Base-by-base conservation (phyloP, 2,888 invertebrate genomes). In the Sialis lutaria region DNA sequence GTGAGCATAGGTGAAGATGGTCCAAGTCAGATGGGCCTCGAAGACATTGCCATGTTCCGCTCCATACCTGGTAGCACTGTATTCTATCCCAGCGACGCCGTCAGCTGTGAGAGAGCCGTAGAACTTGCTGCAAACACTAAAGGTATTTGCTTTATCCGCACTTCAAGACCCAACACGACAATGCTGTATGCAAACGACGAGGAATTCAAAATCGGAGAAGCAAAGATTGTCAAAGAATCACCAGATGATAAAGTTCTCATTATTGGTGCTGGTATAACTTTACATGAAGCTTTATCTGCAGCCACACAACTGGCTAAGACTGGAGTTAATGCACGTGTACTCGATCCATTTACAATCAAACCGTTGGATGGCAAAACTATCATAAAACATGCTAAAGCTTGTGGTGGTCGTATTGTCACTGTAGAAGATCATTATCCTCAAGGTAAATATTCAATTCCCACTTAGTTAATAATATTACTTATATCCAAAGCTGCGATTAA, bases 11-110 rank as follows among this genome's bases (percentile, higher is more conserved):
- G 96, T 33, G 96, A 96, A 69, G 97, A 97, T 68, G 97, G 97
- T 0, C 97, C 98, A 12, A 91, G 91, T 48, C 98, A 99, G 71
- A 98, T 99, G 98, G 98, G 92, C 5, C 74, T 98, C n/a, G 98
- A 98, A 69, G 98, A 99, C 66, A 64, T 98, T 49, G 89, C 93
- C 1, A 75, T 98, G 74, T 98, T 99, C 79, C 77, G 97, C 40
- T 67, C 87, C 5, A 77, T 98, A 53, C 92, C 96, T 46, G 84
- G 84, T 50, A 73, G 77, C 52, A 82, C 81, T 1, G 70, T 86
- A 6, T 85, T 85, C 67, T 86, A 86, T 58, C 85, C 85, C 42
- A 71, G 83, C 37, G 98, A 99, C 67, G 98, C 95, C 0, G 97
- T 98, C 6, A 82, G 90, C 37, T 76, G 85, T 32, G 98, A 99